Evolutionary conservation across 2,888 invertebrate genomes (phyloP).

Genomic region (Scrobipalpa costella): DNA sequence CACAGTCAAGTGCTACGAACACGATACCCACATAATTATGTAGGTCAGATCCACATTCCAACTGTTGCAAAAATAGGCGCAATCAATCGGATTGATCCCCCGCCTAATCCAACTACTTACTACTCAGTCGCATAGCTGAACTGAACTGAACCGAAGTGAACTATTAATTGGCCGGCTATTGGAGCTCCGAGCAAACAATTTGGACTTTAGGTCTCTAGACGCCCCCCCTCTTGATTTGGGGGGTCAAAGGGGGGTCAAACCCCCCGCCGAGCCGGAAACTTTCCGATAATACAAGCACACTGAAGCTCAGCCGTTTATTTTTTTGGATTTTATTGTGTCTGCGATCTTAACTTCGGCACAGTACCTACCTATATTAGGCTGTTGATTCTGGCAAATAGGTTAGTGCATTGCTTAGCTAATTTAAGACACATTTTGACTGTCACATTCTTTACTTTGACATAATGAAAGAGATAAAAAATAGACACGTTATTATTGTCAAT

Average conservation of each 20-base stretch:
- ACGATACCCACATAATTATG: not conserved
- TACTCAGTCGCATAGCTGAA: constrained; percentile 18
- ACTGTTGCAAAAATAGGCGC: not conserved
- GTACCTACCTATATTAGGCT: too few species aligned
- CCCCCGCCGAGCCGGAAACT: constrained; percentile 26
- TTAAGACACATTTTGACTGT: too few species aligned
- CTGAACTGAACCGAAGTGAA: constrained; percentile 12
- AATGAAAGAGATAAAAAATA: too few species aligned
- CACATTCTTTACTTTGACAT: too few species aligned
- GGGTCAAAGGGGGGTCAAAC: not conserved
- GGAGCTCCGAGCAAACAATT: constrained; percentile 21
- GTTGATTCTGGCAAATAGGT: too few species aligned
- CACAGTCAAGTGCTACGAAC: too few species aligned
- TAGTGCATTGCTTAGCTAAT: too few species aligned
- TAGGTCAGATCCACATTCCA: not conserved
- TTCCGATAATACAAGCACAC: constrained; percentile 24
- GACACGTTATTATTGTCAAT: too few species aligned
- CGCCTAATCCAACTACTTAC: constrained; percentile 8
- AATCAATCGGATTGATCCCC: constrained; percentile 2
- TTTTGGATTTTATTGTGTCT: constrained; percentile 14
- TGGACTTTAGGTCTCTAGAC: constrained; percentile 16
- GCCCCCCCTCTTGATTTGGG: constrained; percentile 7
- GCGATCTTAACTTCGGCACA: not conserved
- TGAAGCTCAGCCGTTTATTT: constrained; percentile 11
- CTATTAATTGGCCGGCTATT: constrained; percentile 27